Evolutionary conservation across 2,888 invertebrate species (phyloP).

Genomic region (Sarcophaga subvicina): DNA sequence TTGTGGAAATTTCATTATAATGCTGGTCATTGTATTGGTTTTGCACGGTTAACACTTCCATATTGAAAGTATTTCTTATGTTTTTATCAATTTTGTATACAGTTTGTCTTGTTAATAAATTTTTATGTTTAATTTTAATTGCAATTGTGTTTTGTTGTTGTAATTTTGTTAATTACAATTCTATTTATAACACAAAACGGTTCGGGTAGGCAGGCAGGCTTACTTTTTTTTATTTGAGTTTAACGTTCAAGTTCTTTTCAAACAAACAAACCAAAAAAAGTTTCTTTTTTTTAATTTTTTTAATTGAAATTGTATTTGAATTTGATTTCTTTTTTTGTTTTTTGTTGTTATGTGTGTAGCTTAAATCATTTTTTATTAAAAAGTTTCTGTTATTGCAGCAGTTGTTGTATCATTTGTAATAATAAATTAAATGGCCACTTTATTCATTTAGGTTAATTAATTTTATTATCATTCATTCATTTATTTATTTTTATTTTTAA

Average conservation of each 20-base stretch:
- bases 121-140: background rate
- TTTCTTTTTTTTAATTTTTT: background rate
- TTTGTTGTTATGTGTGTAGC: background rate
- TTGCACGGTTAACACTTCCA: slow-evolving; percentile 68
- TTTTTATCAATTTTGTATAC: slow-evolving; percentile 7
- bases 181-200: slow-evolving; percentile 28
- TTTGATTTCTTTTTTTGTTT: slow-evolving; percentile 23
- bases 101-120: background rate
- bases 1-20: slow-evolving; percentile 63
- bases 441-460: slow-evolving; percentile 60
- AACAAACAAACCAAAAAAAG: too few species aligned
- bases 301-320: slow-evolving; percentile 20
- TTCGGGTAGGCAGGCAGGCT: slow-evolving; percentile 15
- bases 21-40: slow-evolving; percentile 63
- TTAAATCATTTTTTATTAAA: slow-evolving; percentile 30
- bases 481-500: slow-evolving; percentile 14
- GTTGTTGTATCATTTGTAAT: slow-evolving; percentile 36
- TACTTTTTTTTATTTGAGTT: background rate
- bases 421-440: slow-evolving; percentile 66
- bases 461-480: slow-evolving; percentile 27
- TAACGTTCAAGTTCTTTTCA: slow-evolving; percentile 12
- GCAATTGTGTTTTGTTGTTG: slow-evolving; percentile 14
- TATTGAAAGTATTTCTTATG: slow-evolving; percentile 11
- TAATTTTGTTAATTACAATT: slow-evolving; percentile 15
- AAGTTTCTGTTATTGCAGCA: slow-evolving; percentile 1